Percentiles rank a stretch among this genome's conserved stretches.
Evolutionary conservation across 2,113 vertebrate genomes (phyloP).

Genomic region (Silurus glanis): DNA sequence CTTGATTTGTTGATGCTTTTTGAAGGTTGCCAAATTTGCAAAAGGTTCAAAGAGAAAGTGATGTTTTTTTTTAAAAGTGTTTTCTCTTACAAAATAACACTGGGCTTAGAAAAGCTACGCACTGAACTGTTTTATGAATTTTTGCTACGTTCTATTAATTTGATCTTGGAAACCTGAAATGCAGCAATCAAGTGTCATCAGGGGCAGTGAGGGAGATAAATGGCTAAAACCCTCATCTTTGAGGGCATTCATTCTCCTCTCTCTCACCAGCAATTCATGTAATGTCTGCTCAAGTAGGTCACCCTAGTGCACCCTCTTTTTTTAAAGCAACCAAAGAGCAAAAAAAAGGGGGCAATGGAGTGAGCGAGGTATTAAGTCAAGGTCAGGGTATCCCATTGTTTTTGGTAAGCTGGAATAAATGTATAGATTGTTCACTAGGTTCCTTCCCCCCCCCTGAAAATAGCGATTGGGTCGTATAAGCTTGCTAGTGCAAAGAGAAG

Average conservation of each 20-base stretch:
- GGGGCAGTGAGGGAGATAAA: conserved; percentile 57
- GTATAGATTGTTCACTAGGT: conserved; percentile 34
- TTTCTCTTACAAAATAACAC: neutral
- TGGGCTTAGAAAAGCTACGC: conserved; percentile 26
- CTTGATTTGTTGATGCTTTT: neutral
- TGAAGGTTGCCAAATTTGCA: neutral
- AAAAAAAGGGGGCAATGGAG: conserved; percentile 4
- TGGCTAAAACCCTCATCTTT: conserved; percentile 48
- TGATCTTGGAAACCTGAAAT: conserved; percentile 65
- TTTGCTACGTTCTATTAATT: conserved; percentile 60
- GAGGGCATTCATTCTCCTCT: conserved; percentile 44
- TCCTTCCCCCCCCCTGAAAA: conserved; percentile 27
- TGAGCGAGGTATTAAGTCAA: neutral
- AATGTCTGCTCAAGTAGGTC: conserved; percentile 59
- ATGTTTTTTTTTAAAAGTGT: neutral
- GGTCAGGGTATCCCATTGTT: conserved; percentile 40
- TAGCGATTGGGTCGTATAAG: conserved; percentile 45
- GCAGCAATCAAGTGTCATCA: conserved; percentile 66
- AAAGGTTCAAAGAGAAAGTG: neutral
- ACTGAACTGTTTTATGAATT: conserved; percentile 61
- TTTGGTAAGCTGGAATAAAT: conserved; percentile 52
- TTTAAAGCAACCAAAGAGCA: neutral
- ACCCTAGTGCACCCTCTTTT: conserved; percentile 39
- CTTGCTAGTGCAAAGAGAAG: conserved; percentile 33
- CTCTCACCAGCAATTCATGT: conserved; percentile 60